phyloP scores from a whole-genome alignment of 2,888 invertebrate genomes.

The Stomorhina lunata region DNA sequence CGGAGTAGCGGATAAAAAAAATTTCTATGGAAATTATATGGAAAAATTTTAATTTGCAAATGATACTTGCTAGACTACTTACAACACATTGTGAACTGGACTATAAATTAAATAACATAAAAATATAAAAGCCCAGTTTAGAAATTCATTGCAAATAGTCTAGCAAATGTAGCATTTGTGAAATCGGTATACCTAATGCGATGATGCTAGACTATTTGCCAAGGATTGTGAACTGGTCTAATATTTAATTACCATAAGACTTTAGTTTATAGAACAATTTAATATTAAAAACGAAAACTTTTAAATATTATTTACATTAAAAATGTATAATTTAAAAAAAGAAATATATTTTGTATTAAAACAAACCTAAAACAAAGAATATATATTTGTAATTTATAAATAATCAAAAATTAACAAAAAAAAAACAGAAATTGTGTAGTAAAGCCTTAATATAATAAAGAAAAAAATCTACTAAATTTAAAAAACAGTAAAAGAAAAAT shows the following conservation, averaged over 20 bases:
- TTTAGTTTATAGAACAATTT: constrained; percentile 29
- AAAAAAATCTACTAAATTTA: constrained; percentile 7
- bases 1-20: no score
- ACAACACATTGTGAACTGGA: no score
- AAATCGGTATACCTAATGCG: no score
- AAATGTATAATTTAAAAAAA: constrained; percentile 28
- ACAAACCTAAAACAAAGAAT: not conserved
- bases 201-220: no score
- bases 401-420: constrained; percentile 27
- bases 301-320: constrained; percentile 17
- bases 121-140: no score
- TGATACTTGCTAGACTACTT: no score
- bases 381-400: constrained; percentile 36
- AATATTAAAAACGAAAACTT: not conserved
- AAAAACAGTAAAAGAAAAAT: not conserved
- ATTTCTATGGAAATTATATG: no score
- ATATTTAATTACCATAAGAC: constrained; percentile 8
- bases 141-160: no score
- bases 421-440: constrained; percentile 24
- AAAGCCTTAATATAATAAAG: constrained; percentile 46
- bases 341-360: constrained; percentile 15
- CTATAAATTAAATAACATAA: no score
- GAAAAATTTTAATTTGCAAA: no score
- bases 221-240: no score
- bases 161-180: no score